Evolutionary conservation across 2,113 vertebrate genomes (phyloP).

Genomic region (Choloepus hoffmanni): DNA sequence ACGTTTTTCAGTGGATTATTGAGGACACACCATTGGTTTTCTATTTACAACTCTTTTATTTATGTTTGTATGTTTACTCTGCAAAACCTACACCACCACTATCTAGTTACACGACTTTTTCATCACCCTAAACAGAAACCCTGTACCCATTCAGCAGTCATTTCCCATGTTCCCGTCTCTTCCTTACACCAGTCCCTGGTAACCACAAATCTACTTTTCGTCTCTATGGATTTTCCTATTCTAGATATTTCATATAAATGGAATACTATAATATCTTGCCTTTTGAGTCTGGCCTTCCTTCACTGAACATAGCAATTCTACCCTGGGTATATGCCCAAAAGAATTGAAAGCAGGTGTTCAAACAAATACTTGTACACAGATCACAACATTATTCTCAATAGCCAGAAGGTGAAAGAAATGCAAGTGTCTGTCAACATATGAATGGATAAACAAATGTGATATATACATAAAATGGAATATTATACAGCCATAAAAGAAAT

Average conservation of each 20-base stretch:
- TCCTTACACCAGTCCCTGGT: rapidly evolving
- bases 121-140: neutral
- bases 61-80: neutral
- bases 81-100: neutral
- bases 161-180: neutral
- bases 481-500: neutral
- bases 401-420: neutral
- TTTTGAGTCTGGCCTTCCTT: neutral
- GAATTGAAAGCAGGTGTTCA: neutral
- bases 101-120: too few relatives aligned
- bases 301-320: neutral
- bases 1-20: neutral
- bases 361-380: neutral
- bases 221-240: neutral
- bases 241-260: neutral
- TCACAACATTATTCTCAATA: neutral
- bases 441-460: neutral
- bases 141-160: too few relatives aligned
- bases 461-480: too few relatives aligned
- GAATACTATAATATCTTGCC: neutral
- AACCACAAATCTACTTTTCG: neutral
- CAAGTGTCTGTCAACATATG: rapidly evolving
- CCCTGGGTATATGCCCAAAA: neutral
- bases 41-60: neutral
- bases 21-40: neutral